These are phyloP conservation scores for Trachelipus rathkii DNA, from an alignment of 1,140 invertebrate genomes.

Conservation along the genomic window DNA sequence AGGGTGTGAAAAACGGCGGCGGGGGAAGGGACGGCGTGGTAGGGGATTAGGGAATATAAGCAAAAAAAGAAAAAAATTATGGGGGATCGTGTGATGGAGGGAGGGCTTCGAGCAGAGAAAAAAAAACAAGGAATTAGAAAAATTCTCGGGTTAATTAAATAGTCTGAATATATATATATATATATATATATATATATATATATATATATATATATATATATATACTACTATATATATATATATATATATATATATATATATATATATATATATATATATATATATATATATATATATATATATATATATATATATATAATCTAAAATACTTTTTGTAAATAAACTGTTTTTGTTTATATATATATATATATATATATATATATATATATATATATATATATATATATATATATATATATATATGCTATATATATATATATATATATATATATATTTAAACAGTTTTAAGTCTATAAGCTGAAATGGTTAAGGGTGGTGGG, in stretches of 20 bases:
- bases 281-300: background rate
- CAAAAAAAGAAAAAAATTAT: too few relatives aligned
- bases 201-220: constrained; percentile 9
- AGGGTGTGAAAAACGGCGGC: too few relatives aligned
- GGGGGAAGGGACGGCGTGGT: too few relatives aligned
- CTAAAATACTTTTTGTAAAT: too few relatives aligned
- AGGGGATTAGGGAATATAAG: too few relatives aligned
- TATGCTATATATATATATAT: background rate
- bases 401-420: constrained; percentile 12
- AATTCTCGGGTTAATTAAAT: background rate
- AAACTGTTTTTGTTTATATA: too few relatives aligned
- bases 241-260: constrained; percentile 17
- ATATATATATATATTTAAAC: background rate
- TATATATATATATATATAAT: background rate
- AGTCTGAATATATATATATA: background rate
- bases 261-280: constrained; percentile 12
- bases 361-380: constrained; percentile 12
- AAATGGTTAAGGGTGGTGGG: too few relatives aligned
- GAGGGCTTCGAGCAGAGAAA: too few relatives aligned
- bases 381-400: constrained; percentile 17
- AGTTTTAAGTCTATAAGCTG: too few relatives aligned
- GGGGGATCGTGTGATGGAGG: too few relatives aligned
- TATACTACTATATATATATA: background rate
- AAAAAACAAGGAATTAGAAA: background rate
- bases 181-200: constrained; percentile 17